Evolutionary conservation across 2,888 invertebrate genomes (phyloP).

Genomic region (Piscicola geometra): DNA sequence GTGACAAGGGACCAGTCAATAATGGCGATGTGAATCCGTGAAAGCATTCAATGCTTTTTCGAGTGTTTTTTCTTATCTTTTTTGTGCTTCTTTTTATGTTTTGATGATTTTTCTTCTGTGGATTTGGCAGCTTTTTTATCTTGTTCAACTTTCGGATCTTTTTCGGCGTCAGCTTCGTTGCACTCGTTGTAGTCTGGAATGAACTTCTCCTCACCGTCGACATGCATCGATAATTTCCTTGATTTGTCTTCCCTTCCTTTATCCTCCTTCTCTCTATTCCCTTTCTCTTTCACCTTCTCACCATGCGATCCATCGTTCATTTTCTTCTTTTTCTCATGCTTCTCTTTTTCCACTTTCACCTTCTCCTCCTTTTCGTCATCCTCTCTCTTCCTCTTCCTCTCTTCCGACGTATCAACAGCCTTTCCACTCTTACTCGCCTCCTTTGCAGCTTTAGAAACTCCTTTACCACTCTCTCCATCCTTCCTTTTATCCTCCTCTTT

Average conservation of each 20-base stretch:
- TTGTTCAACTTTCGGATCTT: neutral
- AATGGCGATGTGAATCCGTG: no score
- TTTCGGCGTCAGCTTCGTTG: neutral
- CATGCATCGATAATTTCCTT: neutral
- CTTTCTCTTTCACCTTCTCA: neutral
- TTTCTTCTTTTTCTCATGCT: neutral
- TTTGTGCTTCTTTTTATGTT: slow-evolving; percentile 36
- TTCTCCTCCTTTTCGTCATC: neutral
- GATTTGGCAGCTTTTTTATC: neutral
- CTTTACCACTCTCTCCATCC: neutral
- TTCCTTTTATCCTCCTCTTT: neutral
- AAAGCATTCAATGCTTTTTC: slow-evolving; percentile 34
- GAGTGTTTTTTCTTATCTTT: slow-evolving; percentile 35
- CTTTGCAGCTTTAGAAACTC: neutral
- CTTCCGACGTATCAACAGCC: neutral
- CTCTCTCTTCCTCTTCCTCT: slow-evolving; percentile 5
- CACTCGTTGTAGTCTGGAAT: neutral
- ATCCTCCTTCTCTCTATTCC: neutral
- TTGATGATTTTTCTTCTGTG: slow-evolving; percentile 22
- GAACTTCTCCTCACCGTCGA: neutral
- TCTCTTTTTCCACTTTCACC: neutral
- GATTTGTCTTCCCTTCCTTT: neutral
- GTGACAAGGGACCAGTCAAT: no score
- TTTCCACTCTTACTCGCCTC: slow-evolving; percentile 5
- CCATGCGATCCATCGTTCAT: neutral